Conservation (phyloP, 1,140 invertebrate species). For the Trachelipus rathkii region DNA sequence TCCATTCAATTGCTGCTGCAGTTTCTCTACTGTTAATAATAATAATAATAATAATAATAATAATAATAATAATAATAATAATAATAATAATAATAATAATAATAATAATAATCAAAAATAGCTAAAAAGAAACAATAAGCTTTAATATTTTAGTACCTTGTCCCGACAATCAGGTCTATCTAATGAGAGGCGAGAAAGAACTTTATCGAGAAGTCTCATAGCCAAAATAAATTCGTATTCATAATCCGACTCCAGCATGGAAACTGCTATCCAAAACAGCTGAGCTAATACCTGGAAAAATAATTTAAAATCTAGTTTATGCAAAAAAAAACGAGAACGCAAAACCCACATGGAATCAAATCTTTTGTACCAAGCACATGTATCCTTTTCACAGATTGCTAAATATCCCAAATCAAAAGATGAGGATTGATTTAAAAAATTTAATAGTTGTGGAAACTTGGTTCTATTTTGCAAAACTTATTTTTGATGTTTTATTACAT, state of each 20-base stretch:
- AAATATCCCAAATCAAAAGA: too few relatives aligned
- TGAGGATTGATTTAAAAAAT: too few relatives aligned
- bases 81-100: too few relatives aligned
- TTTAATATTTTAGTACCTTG: conserved; percentile 60
- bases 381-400: too few relatives aligned
- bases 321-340: too few relatives aligned
- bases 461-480: too few relatives aligned
- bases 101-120: too few relatives aligned
- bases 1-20: conserved; percentile 84
- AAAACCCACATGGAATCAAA: too few relatives aligned
- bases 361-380: too few relatives aligned
- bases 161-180: conserved; percentile 89
- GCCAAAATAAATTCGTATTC: conserved; percentile 96
- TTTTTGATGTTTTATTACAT: too few relatives aligned
- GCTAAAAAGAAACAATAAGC: neutral
- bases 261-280: conserved; percentile 92
- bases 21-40: conserved; percentile 55
- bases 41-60: conserved; percentile 7
- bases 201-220: conserved; percentile 64
- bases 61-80: neutral
- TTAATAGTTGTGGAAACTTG: too few relatives aligned
- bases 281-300: conserved; percentile 71
- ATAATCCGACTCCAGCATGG: conserved; percentile 92
- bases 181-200: conserved; percentile 74
- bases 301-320: conserved; percentile 64